Conservation (phyloP, 2,113 vertebrate species). For the Hassar affinis region DNA sequence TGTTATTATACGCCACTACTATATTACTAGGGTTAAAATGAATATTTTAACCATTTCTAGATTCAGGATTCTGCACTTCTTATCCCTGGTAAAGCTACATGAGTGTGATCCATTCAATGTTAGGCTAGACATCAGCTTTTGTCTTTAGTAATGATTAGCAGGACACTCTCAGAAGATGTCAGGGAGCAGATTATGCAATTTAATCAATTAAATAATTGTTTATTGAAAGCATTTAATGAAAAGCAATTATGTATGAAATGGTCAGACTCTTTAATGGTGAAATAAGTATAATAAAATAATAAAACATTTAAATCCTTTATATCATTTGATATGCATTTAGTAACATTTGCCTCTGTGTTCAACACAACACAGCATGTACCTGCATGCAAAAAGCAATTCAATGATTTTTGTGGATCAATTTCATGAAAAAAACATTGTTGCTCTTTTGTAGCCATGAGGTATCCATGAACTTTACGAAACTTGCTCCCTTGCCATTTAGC, state of each 20-base stretch:
- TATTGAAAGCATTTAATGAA: not conserved
- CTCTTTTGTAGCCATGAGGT: conserved; percentile 38
- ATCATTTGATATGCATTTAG: not conserved
- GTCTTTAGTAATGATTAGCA: conserved; percentile 11
- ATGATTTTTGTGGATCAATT: not conserved
- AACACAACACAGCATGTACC: not conserved
- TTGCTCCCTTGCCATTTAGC: conserved; percentile 15
- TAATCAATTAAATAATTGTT: not conserved
- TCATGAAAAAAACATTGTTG: not conserved
- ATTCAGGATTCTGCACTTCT: not conserved
- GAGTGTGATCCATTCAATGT: conserved; percentile 25
- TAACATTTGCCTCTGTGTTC: not conserved
- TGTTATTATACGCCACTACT: not conserved
- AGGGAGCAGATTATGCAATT: not conserved
- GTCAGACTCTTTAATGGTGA: not conserved
- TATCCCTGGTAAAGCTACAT: not conserved
- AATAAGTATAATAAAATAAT: not conserved
- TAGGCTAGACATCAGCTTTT: not conserved
- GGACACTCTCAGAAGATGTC: not conserved
- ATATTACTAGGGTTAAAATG: not conserved
- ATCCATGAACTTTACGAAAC: conserved; percentile 27
- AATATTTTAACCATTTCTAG: conserved; percentile 9
- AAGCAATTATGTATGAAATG: conserved; percentile 8
- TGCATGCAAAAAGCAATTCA: not conserved
- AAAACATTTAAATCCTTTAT: not conserved